These are phyloP conservation scores for Aphelinus certus DNA, from an alignment of 1,140 invertebrate species.

Conservation along the genomic window DNA sequence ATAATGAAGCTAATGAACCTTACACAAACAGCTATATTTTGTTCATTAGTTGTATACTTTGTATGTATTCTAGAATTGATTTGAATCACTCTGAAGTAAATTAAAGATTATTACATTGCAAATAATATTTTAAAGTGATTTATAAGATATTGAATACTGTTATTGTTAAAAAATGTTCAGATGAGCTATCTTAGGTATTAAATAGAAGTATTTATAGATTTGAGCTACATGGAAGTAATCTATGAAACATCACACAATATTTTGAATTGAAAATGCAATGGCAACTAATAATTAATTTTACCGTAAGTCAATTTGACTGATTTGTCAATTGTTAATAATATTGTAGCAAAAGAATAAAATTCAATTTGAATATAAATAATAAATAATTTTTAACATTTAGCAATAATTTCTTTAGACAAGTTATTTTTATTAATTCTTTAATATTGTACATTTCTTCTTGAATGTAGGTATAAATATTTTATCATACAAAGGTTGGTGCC, in stretches of 20 bases:
- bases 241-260: constrained; percentile 4
- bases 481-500: constrained; percentile 33
- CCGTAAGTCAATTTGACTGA: constrained; percentile 20
- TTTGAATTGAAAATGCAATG: constrained; percentile 2
- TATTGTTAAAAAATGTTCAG: constrained; percentile 8
- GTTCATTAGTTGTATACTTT: neutral
- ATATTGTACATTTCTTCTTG: constrained; percentile 17
- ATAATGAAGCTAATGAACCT: neutral
- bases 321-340: constrained; percentile 33
- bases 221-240: constrained; percentile 21
- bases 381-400: constrained; percentile 21
- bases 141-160: constrained; percentile 16
- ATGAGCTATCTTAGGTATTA: constrained; percentile 27
- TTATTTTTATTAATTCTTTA: constrained; percentile 27
- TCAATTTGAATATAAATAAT: constrained; percentile 11
- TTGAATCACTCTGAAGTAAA: constrained; percentile 3
- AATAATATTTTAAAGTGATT: constrained; percentile 8
- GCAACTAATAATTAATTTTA: neutral
- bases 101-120: constrained; percentile 6
- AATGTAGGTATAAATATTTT: constrained; percentile 29
- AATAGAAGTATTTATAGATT: constrained; percentile 21
- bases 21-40: constrained; percentile 18
- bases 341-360: constrained; percentile 7
- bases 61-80: constrained; percentile 10
- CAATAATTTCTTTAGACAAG: constrained; percentile 25